A percentile compares a stretch with the other conserved stretches of the same genome.
Conservation (phyloP, 2,797 vertebrate genomes). For the Rhinoraja longicauda region DNA sequence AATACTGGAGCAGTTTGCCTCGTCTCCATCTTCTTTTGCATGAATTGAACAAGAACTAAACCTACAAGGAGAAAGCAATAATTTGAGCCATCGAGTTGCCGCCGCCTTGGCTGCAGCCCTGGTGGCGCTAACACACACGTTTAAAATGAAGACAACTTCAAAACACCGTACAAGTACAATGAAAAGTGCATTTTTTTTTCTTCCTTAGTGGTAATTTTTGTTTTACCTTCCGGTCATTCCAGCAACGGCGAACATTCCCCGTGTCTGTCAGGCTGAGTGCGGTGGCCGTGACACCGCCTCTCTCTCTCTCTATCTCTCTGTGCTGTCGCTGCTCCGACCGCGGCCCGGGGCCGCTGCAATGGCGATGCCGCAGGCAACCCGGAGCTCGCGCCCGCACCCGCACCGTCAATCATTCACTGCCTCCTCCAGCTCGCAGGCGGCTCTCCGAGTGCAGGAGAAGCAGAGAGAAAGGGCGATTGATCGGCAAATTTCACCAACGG, state of each 20-base stretch:
- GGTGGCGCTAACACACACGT: not conserved
- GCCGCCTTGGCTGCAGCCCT: not conserved
- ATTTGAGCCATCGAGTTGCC: not conserved
- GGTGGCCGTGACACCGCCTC: too few species aligned
- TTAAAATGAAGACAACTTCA: not conserved
- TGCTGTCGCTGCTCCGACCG: not conserved
- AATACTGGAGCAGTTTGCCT: not conserved
- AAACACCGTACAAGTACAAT: not conserved
- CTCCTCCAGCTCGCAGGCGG: not conserved
- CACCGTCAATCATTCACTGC: not conserved
- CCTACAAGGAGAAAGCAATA: not conserved
- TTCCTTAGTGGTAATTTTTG: not conserved
- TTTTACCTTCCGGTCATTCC: constrained; percentile 68
- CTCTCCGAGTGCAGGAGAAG: not conserved
- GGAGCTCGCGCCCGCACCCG: not conserved
- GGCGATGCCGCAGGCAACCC: constrained; percentile 1
- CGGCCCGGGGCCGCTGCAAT: not conserved
- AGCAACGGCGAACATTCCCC: constrained; percentile 57
- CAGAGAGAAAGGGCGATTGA: not conserved
- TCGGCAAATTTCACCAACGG: not conserved
- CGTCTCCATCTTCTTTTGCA: not conserved
- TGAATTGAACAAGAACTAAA: not conserved
- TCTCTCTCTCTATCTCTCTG: not conserved
- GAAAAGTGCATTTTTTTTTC: not conserved
- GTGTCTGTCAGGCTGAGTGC: not conserved